A percentile compares a stretch with the other conserved stretches of the same genome.
Evolutionary conservation across 2,797 vertebrate species (phyloP).

Genomic region (Malurus splendens): DNA sequence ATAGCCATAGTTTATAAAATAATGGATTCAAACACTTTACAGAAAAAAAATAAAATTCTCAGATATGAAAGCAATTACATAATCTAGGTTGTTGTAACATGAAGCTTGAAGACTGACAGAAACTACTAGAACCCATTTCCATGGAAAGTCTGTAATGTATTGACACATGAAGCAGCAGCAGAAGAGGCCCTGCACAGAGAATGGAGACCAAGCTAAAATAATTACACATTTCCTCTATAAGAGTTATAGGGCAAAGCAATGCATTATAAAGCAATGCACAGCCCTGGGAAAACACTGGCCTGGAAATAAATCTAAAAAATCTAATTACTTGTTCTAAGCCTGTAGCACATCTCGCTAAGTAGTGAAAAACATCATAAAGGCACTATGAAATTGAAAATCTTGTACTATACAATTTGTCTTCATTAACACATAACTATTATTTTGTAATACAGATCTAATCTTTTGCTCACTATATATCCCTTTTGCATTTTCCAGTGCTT

Average conservation of each 20-base stretch:
- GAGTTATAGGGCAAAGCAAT: conserved; percentile 21
- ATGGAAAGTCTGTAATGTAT: background rate
- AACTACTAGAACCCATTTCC: background rate
- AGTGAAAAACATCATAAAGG: conserved; percentile 7
- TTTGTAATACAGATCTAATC: background rate
- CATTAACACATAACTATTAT: conserved; percentile 22
- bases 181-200: background rate
- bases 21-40: background rate
- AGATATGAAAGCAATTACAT: background rate
- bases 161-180: background rate
- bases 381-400: conserved; percentile 32
- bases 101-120: background rate
- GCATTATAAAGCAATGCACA: conserved; percentile 7
- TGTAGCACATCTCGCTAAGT: background rate
- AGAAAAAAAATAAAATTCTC: background rate
- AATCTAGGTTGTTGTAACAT: rapidly evolving
- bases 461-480: background rate
- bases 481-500: background rate
- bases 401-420: background rate
- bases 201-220: background rate
- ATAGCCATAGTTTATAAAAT: background rate
- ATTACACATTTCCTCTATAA: background rate
- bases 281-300: conserved; percentile 13
- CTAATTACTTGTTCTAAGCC: conserved; percentile 46
- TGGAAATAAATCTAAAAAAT: conserved; percentile 45